Evolutionary conservation across 2,797 vertebrate species (phyloP).

Genomic region (Oryzias dopingdopingensis): DNA sequence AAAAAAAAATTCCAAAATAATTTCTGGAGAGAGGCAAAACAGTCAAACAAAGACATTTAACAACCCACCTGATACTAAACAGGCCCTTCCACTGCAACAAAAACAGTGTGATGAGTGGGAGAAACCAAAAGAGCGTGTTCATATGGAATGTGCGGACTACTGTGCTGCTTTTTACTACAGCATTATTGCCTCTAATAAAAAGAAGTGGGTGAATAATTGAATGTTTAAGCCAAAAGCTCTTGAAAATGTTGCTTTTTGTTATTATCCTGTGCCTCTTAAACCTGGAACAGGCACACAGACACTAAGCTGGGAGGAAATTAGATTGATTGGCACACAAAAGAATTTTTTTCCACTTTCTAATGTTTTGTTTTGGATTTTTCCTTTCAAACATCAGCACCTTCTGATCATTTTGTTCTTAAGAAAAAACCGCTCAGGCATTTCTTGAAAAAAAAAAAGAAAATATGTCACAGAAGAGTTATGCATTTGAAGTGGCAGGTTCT

Average conservation of each 20-base stretch:
- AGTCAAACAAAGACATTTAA: too few relatives aligned
- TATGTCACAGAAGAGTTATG: slow-evolving; percentile 36
- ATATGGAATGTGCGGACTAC: too few relatives aligned
- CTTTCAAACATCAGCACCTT: slow-evolving; percentile 1
- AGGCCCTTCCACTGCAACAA: too few relatives aligned
- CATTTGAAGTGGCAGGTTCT: slow-evolving; percentile 45
- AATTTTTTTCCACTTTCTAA: not conserved
- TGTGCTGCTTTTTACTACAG: too few relatives aligned
- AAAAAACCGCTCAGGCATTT: slow-evolving; percentile 37
- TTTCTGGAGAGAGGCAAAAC: too few relatives aligned
- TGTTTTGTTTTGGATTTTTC: slow-evolving; percentile 1
- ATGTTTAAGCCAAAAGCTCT: not conserved
- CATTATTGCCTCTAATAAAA: too few relatives aligned
- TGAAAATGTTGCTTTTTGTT: slow-evolving; percentile 2
- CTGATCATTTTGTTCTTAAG: slow-evolving; percentile 8
- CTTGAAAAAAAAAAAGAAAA: slow-evolving; percentile 34
- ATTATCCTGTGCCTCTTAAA: slow-evolving; percentile 1
- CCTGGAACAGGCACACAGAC: not conserved
- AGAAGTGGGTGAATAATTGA: not conserved
- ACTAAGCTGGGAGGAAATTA: not conserved
- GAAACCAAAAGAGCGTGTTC: too few relatives aligned
- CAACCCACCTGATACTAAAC: too few relatives aligned
- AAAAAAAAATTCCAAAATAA: too few relatives aligned
- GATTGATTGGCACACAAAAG: not conserved
- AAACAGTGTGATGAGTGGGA: too few relatives aligned